phyloP scores from a whole-genome alignment of 2,113 vertebrate species.

The Parus major region DNA sequence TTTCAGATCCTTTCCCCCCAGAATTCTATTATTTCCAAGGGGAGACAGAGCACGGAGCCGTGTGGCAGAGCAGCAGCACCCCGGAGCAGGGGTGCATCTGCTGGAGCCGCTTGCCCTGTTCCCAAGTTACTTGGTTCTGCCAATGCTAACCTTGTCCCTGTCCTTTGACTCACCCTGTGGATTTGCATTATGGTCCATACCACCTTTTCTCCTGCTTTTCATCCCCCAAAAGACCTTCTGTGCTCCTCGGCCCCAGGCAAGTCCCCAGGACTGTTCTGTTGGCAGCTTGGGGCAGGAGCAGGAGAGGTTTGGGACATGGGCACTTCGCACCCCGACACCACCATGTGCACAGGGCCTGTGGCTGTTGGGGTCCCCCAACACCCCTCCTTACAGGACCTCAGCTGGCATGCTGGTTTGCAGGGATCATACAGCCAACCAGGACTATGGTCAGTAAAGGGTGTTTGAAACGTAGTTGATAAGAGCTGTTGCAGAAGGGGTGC shows the following conservation, averaged over 20 bases:
- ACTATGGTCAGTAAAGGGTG: not conserved
- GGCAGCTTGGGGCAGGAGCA: not conserved
- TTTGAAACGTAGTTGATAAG: not conserved
- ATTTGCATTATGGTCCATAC: not conserved
- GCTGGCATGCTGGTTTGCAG: not conserved
- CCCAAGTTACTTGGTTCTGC: rapidly evolving
- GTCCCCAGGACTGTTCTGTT: not conserved
- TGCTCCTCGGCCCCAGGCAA: not conserved
- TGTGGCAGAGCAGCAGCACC: rapidly evolving
- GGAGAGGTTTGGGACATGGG: rapidly evolving
- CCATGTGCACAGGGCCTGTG: rapidly evolving
- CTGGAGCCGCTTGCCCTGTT: rapidly evolving
- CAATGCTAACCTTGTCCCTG: not conserved
- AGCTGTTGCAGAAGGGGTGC: not conserved
- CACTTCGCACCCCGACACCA: rapidly evolving
- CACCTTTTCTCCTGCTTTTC: not conserved
- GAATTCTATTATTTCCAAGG: not conserved
- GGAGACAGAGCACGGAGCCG: rapidly evolving
- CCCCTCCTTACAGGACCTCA: not conserved
- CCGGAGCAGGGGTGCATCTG: rapidly evolving
- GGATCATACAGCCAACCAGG: not conserved
- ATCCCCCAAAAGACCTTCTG: not conserved
- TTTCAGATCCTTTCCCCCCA: not conserved
- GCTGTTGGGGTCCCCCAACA: not conserved
- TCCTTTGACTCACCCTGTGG: not conserved